phyloP scores from a whole-genome alignment of 2,113 vertebrate species.

The Oncorhynchus gorbuscha region DNA sequence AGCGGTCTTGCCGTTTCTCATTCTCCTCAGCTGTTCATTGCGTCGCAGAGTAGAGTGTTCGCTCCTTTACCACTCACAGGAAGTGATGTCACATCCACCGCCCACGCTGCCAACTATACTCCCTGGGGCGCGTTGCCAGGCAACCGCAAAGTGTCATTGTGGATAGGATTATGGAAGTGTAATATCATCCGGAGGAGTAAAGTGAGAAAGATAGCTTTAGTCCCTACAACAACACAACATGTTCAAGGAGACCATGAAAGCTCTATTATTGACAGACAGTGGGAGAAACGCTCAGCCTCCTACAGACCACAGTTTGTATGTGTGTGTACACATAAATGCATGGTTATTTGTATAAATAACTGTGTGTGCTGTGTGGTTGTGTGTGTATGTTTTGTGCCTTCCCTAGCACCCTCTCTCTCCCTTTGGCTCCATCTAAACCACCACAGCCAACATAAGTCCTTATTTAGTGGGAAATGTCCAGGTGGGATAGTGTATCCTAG shows the following conservation, averaged over 20 bases:
- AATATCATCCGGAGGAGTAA: slow-evolving; percentile 57
- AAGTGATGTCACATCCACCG: slow-evolving; percentile 63
- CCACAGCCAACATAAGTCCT: background rate
- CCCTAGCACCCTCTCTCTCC: too few relatives aligned
- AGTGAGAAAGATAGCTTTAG: slow-evolving; percentile 16
- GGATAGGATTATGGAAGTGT: slow-evolving; percentile 65
- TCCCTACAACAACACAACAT: too few relatives aligned
- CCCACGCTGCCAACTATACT: slow-evolving; percentile 53
- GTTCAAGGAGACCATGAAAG: too few relatives aligned
- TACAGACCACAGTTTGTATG: background rate
- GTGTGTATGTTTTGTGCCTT: background rate
- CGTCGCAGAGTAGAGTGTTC: background rate
- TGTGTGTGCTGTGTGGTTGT: background rate
- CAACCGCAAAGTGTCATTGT: slow-evolving; percentile 70
- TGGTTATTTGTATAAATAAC: background rate
- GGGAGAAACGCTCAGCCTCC: too few relatives aligned
- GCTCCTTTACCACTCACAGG: slow-evolving; percentile 57
- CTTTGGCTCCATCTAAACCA: too few relatives aligned
- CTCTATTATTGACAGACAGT: too few relatives aligned
- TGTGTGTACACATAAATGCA: background rate
- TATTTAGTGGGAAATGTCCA: background rate
- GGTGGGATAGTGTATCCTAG: background rate
- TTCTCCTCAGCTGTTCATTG: slow-evolving; percentile 36
- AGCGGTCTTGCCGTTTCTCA: slow-evolving; percentile 20
- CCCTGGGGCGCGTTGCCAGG: slow-evolving; percentile 63